Percentiles rank a stretch among this genome's conserved stretches.
phyloP scores from a whole-genome alignment of 2,797 vertebrate species.

The Phataginus tricuspis region DNA sequence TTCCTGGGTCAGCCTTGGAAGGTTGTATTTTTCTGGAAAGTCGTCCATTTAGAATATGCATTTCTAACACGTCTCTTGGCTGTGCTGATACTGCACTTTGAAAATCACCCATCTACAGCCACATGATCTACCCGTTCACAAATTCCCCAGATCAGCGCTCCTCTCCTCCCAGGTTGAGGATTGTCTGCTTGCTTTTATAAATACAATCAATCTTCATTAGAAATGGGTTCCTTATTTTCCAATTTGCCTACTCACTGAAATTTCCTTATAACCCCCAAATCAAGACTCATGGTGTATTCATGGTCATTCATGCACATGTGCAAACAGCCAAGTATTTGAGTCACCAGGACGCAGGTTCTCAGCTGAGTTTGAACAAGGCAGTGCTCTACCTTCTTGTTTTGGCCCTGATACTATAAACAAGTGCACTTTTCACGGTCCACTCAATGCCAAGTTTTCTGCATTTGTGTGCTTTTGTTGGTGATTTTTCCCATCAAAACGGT shows the following conservation, averaged over 20 bases:
- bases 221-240: background rate
- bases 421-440: background rate
- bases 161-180: background rate
- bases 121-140: background rate
- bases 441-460: background rate
- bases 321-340: background rate
- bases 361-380: background rate
- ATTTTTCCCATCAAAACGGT: background rate
- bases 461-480: background rate
- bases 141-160: background rate
- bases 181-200: background rate
- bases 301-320: background rate
- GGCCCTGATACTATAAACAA: background rate
- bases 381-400: background rate
- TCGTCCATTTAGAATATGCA: background rate
- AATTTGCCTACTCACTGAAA: background rate
- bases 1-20: too few species aligned
- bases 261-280: background rate
- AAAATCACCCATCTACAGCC: background rate
- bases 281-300: background rate
- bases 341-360: accelerated
- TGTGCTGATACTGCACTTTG: background rate
- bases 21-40: too few species aligned
- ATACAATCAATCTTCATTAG: background rate
- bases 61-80: background rate